These are phyloP conservation scores for Podabrus alpinus DNA, from an alignment of 2,888 invertebrate genomes.

Conservation along the genomic window DNA sequence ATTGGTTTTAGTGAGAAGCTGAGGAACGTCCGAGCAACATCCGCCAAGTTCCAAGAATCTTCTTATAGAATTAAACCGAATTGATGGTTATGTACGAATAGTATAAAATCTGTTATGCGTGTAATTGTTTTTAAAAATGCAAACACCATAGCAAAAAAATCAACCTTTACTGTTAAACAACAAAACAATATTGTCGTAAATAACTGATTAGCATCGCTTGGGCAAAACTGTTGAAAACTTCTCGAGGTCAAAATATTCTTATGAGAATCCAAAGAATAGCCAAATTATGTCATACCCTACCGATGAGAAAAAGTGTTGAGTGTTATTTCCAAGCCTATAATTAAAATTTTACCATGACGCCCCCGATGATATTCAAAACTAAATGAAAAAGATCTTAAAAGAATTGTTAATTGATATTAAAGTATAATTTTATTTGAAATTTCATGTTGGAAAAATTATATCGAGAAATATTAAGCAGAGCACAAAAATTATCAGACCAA, in stretches of 20 bases:
- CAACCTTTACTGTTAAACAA: neutral
- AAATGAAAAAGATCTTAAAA: neutral
- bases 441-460: constrained; percentile 13
- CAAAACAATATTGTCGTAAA: neutral
- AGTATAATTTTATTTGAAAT: constrained; percentile 8
- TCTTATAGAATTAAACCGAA: neutral
- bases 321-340: neutral
- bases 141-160: neutral
- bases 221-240: neutral
- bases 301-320: too few species aligned
- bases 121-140: neutral
- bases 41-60: neutral
- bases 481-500: constrained; percentile 24
- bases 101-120: neutral
- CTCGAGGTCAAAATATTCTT: neutral
- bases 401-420: neutral
- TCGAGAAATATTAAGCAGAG: constrained; percentile 18
- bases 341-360: neutral
- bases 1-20: too few species aligned
- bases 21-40: neutral
- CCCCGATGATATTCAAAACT: neutral
- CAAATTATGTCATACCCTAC: neutral
- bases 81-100: neutral
- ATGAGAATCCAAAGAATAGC: neutral
- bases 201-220: neutral